phyloP scores from a whole-genome alignment of 2,888 invertebrate genomes.

The Athalia cordata region DNA sequence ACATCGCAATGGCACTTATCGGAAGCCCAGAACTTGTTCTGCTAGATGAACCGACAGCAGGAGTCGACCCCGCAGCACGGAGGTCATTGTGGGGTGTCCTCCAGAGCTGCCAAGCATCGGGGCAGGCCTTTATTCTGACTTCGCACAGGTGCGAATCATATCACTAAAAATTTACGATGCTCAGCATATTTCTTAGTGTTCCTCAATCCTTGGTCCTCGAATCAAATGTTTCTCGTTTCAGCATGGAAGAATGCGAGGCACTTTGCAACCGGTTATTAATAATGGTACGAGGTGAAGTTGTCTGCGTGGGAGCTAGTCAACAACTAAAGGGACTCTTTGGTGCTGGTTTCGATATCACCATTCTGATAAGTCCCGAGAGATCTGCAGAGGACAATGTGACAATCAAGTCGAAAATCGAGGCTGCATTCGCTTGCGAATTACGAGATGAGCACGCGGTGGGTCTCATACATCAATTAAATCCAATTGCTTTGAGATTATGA shows the following conservation, averaged over 20 bases:
- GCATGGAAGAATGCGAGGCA: conserved; percentile 93
- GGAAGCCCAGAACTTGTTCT: conserved; percentile 5
- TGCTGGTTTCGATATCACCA: conserved; percentile 79
- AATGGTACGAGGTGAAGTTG: conserved; percentile 83
- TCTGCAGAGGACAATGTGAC: conserved; percentile 63
- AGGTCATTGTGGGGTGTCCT: conserved; percentile 21
- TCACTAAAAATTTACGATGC: not conserved
- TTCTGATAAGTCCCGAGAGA: conserved; percentile 72
- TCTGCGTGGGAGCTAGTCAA: conserved; percentile 84
- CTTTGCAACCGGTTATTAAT: conserved; percentile 86
- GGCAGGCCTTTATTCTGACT: conserved; percentile 28
- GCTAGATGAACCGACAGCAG: conserved; percentile 33
- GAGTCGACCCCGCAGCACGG: conserved; percentile 17
- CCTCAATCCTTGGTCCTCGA: not conserved
- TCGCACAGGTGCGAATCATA: conserved; percentile 19
- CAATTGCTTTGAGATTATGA: not conserved
- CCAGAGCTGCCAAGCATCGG: conserved; percentile 21
- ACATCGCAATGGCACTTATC: conserved; percentile 32
- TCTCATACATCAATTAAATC: conserved; percentile 47
- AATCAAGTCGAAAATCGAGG: conserved; percentile 75
- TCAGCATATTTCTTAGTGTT: not conserved
- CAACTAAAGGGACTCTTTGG: conserved; percentile 84
- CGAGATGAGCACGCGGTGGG: conserved; percentile 83
- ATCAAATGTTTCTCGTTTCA: conserved; percentile 66
- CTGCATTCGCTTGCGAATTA: conserved; percentile 77